phyloP scores from a whole-genome alignment of 2,888 invertebrate species.

The Volucella inflata region DNA sequence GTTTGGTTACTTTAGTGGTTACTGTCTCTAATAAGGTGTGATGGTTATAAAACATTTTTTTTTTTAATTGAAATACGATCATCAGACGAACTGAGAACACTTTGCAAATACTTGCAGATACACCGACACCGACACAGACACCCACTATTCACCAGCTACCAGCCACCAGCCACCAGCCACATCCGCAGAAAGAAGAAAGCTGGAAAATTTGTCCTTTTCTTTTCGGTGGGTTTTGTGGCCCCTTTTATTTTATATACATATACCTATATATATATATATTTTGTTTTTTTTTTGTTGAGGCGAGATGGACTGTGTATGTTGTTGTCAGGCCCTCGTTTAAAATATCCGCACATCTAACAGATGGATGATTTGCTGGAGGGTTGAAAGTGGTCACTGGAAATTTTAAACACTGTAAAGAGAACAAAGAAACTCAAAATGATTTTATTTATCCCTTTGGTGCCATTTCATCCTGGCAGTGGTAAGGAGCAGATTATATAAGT shows the following conservation, averaged over 20 bases:
- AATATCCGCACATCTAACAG: constrained; percentile 51
- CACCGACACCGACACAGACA: too few species aligned
- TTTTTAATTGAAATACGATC: constrained; percentile 74
- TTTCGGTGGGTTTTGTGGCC: too few species aligned
- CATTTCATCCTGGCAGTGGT: constrained; percentile 61
- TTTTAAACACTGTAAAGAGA: constrained; percentile 66
- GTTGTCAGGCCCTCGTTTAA: constrained; percentile 42
- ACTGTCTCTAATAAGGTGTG: constrained; percentile 48
- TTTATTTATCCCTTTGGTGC: constrained; percentile 74
- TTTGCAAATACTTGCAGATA: constrained; percentile 40
- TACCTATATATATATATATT: constrained; percentile 8
- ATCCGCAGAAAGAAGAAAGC: too few species aligned
- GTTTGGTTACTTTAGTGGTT: constrained; percentile 61
- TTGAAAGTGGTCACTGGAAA: constrained; percentile 71
- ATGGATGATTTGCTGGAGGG: constrained; percentile 64
- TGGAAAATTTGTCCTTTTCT: too few species aligned
- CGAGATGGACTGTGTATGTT: constrained; percentile 5
- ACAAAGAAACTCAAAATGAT: constrained; percentile 72
- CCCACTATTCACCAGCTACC: too few species aligned
- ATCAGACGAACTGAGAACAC: constrained; percentile 62
- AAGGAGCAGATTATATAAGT: constrained; percentile 37
- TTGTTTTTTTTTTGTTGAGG: constrained; percentile 4
- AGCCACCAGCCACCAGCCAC: too few species aligned
- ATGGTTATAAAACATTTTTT: constrained; percentile 71
- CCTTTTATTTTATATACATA: not conserved